These are phyloP conservation scores for Lycaon pictus DNA, from an alignment of 2,113 vertebrate genomes.

Conservation along the genomic window DNA sequence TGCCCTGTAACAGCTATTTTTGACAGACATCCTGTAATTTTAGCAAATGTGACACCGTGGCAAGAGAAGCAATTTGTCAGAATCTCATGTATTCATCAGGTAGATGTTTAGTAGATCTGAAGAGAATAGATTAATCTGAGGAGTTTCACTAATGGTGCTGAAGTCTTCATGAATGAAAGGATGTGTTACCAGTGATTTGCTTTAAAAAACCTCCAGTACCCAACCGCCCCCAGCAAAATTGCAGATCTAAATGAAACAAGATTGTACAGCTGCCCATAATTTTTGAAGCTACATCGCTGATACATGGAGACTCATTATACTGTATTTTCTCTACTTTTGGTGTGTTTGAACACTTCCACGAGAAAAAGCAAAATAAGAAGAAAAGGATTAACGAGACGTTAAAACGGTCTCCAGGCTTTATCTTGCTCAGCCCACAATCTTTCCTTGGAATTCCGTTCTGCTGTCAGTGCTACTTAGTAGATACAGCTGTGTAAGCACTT, in stretches of 20 bases:
- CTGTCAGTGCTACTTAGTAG: background rate
- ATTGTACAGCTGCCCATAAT: background rate
- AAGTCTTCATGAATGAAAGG: background rate
- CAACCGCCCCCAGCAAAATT: background rate
- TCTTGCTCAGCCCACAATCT: background rate
- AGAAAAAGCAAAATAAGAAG: background rate
- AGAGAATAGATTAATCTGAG: background rate
- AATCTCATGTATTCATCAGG: background rate
- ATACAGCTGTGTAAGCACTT: background rate
- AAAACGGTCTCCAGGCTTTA: background rate
- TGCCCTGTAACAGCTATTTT: background rate
- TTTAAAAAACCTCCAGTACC: background rate
- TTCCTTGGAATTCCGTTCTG: background rate
- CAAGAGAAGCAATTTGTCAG: background rate
- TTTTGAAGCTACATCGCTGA: background rate
- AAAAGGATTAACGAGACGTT: background rate
- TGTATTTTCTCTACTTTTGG: background rate
- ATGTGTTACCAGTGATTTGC: background rate
- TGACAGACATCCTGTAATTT: background rate
- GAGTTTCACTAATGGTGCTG: background rate
- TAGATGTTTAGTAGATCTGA: background rate
- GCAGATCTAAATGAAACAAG: background rate
- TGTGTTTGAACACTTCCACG: background rate
- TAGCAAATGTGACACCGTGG: background rate
- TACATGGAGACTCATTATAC: too few species aligned